phyloP scores from a whole-genome alignment of 2,888 invertebrate species.

The Conistra vaccinii region DNA sequence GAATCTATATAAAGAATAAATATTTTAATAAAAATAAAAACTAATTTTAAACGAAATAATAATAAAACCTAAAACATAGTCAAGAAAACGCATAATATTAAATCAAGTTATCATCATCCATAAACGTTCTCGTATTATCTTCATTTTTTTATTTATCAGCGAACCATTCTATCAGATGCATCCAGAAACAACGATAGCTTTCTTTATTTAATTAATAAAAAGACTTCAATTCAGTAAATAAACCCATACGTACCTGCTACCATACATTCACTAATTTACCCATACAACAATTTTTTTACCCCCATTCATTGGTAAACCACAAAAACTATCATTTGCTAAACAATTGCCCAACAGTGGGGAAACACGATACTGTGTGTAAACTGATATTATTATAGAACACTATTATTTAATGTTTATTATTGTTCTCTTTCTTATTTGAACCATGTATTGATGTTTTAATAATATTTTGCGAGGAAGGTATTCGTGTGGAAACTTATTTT shows the following conservation, averaged over 20 bases:
- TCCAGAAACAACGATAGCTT: neutral
- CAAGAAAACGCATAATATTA: too few species aligned
- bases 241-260: constrained; percentile 40
- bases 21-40: too few species aligned
- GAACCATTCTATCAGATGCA: neutral
- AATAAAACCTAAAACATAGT: too few species aligned
- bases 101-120: neutral
- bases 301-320: constrained; percentile 45
- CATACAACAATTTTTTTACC: constrained; percentile 40
- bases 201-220: neutral
- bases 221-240: neutral
- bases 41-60: too few species aligned
- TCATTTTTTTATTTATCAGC: too few species aligned
- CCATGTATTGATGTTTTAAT: constrained; percentile 60
- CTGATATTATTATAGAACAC: constrained; percentile 63
- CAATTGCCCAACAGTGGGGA: constrained; percentile 50
- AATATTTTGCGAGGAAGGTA: constrained; percentile 77
- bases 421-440: constrained; percentile 48
- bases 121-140: neutral
- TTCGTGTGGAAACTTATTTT: constrained; percentile 66
- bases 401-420: constrained; percentile 41
- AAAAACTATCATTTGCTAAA: constrained; percentile 57
- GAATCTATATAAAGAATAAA: too few species aligned
- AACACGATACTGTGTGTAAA: constrained; percentile 64
- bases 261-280: constrained; percentile 42